These are phyloP conservation scores for Luidia sarsii DNA, from an alignment of 53 echinoderm and acorn worm genomes.

Conservation along the genomic window DNA sequence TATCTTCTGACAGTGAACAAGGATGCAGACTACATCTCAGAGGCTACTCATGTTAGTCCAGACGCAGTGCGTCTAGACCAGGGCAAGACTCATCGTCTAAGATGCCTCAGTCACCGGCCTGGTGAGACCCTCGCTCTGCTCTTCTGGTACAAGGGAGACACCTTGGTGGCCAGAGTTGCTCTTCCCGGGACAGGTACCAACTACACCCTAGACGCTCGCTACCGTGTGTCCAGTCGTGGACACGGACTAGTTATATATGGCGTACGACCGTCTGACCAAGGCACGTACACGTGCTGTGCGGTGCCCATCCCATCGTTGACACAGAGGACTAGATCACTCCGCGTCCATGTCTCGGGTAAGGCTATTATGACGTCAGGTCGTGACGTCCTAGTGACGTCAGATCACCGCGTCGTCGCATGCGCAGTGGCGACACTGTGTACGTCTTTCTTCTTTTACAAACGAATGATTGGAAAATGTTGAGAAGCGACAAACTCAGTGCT, in stretches of 20 bases:
- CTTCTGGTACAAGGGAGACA: background rate
- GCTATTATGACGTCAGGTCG: too few relatives aligned
- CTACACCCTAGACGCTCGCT: too few relatives aligned
- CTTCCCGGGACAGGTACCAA: background rate
- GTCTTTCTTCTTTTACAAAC: too few relatives aligned
- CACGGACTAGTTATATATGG: background rate
- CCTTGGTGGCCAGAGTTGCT: background rate
- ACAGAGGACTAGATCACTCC: background rate
- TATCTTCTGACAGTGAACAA: too few relatives aligned
- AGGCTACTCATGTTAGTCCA: too few relatives aligned
- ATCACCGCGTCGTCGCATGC: too few relatives aligned
- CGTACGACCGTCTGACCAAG: background rate
- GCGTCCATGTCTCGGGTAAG: background rate
- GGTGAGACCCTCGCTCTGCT: background rate
- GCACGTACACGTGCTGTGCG: background rate
- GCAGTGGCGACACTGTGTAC: too few relatives aligned
- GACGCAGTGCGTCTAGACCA: too few relatives aligned
- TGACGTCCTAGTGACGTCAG: too few relatives aligned
- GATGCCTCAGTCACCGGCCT: background rate
- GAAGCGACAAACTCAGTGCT: too few relatives aligned
- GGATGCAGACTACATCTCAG: too few relatives aligned
- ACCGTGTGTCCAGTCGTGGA: background rate
- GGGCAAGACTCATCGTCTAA: background rate
- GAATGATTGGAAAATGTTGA: too few relatives aligned
- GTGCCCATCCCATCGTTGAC: background rate